Percentiles rank a stretch among this genome's conserved stretches.
Evolutionary conservation across 2,797 vertebrate species (phyloP).

Genomic region (Smutsia gigantea): DNA sequence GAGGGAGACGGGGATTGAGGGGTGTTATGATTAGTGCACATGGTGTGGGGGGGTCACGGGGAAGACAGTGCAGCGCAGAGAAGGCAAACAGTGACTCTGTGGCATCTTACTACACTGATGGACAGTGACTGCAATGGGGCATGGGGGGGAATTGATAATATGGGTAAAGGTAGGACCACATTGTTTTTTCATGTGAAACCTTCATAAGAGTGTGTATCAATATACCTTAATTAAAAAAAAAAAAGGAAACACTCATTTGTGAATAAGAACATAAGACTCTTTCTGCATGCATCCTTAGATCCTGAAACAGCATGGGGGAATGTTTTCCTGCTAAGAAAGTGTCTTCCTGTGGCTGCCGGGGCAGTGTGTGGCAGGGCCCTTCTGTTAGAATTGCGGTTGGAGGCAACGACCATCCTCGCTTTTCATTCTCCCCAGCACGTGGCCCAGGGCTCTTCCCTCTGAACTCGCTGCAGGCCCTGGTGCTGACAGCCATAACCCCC

Average conservation of each 20-base stretch:
- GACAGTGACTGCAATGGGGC: no score
- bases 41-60: no score
- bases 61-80: no score
- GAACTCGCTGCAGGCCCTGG: fast-evolving
- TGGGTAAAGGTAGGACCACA: no score
- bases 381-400: background rate
- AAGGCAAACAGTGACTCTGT: no score
- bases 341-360: background rate
- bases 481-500: fast-evolving
- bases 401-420: fast-evolving
- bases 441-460: background rate
- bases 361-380: background rate
- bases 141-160: no score
- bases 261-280: background rate
- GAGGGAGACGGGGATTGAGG: no score
- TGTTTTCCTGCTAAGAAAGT: background rate
- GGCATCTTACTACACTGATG: no score
- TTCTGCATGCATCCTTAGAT: background rate
- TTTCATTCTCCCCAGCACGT: background rate
- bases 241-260: background rate
- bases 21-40: no score
- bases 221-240: no score
- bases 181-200: no score
- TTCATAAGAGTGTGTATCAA: no score
- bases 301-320: background rate